Percentiles rank a stretch among this genome's conserved stretches.
Conservation (phyloP, 2,888 invertebrate genomes). For the Pyrochroa serraticornis region DNA sequence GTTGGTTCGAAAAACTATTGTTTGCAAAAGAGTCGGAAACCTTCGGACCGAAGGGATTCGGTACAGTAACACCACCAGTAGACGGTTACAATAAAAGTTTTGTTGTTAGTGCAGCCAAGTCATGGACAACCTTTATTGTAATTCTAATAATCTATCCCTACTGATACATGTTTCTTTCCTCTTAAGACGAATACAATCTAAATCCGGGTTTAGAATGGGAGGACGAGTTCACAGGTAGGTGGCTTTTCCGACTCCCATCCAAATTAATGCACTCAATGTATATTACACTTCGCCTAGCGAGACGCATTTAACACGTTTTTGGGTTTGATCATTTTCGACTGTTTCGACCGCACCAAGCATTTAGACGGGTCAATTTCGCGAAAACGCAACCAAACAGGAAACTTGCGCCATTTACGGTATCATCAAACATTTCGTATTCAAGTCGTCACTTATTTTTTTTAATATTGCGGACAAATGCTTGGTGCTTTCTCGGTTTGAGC, state of each 20-base stretch:
- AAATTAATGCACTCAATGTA: constrained; percentile 20
- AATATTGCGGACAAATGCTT: not conserved
- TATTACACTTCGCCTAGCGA: not conserved
- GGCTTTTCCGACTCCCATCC: constrained; percentile 54
- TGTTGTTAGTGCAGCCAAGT: constrained; percentile 36
- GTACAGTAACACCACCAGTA: not conserved
- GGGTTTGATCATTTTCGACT: not conserved
- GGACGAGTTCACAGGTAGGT: constrained; percentile 99
- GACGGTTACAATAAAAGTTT: constrained; percentile 19
- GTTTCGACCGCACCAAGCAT: constrained; percentile 3
- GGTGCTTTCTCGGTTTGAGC: not conserved
- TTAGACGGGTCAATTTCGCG: constrained; percentile 1
- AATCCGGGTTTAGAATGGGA: constrained; percentile 99
- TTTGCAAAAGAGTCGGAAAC: not conserved
- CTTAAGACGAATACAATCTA: constrained; percentile 99
- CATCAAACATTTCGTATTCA: not conserved
- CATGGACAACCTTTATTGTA: constrained; percentile 43
- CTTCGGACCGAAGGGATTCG: not conserved
- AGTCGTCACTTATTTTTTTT: not conserved
- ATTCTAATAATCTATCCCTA: constrained; percentile 54
- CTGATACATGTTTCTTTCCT: constrained; percentile 62
- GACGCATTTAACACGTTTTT: constrained; percentile 9
- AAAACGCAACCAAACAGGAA: too few species aligned
- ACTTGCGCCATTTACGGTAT: not conserved
- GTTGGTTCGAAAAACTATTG: not conserved